phyloP scores from a whole-genome alignment of 2,113 vertebrate species.

The Pholis gunnellus region DNA sequence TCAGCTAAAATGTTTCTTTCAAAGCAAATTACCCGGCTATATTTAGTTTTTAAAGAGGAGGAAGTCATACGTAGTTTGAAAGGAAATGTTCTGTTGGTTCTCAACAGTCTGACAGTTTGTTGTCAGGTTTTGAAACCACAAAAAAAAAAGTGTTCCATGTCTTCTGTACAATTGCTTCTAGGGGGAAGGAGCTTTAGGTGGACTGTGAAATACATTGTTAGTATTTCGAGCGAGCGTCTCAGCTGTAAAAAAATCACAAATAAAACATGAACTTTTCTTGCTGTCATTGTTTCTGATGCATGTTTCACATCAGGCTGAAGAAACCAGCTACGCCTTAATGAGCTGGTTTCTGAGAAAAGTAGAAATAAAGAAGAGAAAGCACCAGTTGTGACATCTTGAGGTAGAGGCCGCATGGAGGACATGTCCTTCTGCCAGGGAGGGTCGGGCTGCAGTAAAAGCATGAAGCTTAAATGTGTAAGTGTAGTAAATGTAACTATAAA shows the following conservation, averaged over 20 bases:
- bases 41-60: background rate
- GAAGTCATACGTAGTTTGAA: background rate
- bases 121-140: background rate
- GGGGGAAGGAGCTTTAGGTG: background rate
- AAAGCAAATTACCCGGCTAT: background rate
- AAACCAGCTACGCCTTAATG: too few relatives aligned
- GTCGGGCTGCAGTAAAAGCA: background rate
- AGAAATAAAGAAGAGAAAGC: background rate
- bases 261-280: slow-evolving; percentile 25
- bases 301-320: background rate
- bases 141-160: background rate
- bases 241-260: slow-evolving; percentile 32
- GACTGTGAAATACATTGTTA: background rate
- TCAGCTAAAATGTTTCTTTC: background rate
- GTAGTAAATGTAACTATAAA: background rate
- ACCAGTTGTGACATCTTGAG: background rate
- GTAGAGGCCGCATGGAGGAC: too few relatives aligned
- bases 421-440: too few relatives aligned
- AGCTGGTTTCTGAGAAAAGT: too few relatives aligned
- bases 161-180: background rate
- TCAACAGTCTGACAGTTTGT: background rate
- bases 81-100: background rate
- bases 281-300: background rate
- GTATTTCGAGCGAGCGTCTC: background rate
- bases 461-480: background rate